Evolutionary conservation across 2,888 invertebrate species (phyloP), one percentile per base, ranked within the genome.

Genomic region (Polymixis lichenea): DNA sequence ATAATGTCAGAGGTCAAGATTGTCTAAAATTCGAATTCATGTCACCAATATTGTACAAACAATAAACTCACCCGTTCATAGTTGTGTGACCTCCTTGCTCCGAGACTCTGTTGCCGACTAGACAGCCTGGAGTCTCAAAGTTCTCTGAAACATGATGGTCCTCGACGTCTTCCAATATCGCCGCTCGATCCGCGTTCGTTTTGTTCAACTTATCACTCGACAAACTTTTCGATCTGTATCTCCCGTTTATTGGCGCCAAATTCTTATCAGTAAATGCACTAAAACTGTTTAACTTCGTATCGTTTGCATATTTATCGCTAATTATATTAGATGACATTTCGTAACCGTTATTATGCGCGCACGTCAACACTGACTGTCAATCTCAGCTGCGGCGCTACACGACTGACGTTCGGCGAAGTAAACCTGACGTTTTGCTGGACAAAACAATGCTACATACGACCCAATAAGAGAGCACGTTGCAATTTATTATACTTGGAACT

Each of bases 131-230:
- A 51, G 96, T 96, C 88, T 96, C 96, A 25, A 91, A 91, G 84
- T 93, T 95, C 17, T 94, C 94, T 56, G 96, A 90, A 73, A 96
- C 87, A 88, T 96, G 93, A 70, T 96, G 93, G 43, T 92, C 94
- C 80, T 96, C 96, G 25, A 95, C 93, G 93, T 96, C 96, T 84
- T 95, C 95, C 87, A 96, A 87, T 74, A 96, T 96, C 51, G 96
- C 96, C 13, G 95, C 94, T 19, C 96, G 93, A 88, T 96, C 96
- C 70, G 94, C 95, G 85, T 95, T 95, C 28, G 92, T 90, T 89
- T 95, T 93, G 85, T 95, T 96, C 88, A 96, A 94, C 91, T 96
- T 96, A 93, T 96, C 96, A 95, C 95, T 95, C 58, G 96, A 96
- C 86, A 96, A 93, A 95, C 96, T 96, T 84, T 95, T 96, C 56